Conservation (phyloP, 2,888 invertebrate species). For the Phalangium opilio region DNA sequence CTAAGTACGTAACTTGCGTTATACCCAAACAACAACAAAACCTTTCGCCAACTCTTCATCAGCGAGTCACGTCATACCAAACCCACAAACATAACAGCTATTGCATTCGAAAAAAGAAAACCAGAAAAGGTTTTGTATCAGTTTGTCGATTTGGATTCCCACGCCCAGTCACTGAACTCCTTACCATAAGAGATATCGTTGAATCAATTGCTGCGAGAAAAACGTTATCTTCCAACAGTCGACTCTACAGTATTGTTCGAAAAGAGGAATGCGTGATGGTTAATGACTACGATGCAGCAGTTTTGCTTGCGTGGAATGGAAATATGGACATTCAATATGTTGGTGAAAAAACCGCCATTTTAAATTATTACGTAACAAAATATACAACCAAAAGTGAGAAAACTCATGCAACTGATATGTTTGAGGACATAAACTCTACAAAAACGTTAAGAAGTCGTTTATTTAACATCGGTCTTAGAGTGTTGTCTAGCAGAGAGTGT, state of each 20-base stretch:
- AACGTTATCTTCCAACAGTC: too few species aligned
- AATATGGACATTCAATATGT: slow-evolving; percentile 2
- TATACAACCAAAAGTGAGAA: background rate
- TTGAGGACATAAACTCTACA: too few species aligned
- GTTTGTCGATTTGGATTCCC: slow-evolving; percentile 3
- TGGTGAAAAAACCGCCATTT: slow-evolving; percentile 1
- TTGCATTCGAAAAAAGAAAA: slow-evolving; percentile 1
- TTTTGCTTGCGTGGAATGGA: background rate
- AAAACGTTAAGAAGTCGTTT: background rate
- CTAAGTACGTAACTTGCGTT: background rate
- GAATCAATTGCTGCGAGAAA: too few species aligned
- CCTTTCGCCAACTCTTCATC: background rate
- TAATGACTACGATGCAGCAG: background rate
- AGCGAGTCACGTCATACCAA: background rate
- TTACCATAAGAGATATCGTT: too few species aligned
- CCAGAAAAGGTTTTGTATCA: background rate
- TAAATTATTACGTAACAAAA: slow-evolving; percentile 1
- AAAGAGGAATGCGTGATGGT: background rate
- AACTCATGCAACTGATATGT: background rate
- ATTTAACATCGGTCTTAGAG: background rate
- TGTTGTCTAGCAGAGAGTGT: background rate
- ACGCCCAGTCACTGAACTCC: too few species aligned
- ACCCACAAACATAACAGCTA: slow-evolving; percentile 1
- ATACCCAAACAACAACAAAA: slow-evolving; percentile 1
- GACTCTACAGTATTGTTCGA: too few species aligned